Evolutionary conservation across 2,113 vertebrate genomes (phyloP), one percentile per base, ranked within the genome.

Genomic region (Dascyllus trimaculatus): DNA sequence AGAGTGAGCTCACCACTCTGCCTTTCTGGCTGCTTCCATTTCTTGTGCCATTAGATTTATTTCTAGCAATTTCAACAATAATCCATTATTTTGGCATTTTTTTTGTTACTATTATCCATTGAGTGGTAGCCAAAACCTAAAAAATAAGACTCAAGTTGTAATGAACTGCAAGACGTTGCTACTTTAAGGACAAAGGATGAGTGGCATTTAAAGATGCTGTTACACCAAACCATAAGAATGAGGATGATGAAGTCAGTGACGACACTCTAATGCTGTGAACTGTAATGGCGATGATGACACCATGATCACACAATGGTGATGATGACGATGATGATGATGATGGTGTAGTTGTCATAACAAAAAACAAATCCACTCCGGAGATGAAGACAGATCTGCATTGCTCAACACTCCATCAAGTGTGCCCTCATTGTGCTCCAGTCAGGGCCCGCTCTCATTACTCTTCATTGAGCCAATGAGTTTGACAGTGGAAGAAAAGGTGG

Each of bases 341-440:
- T 78, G 78, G 45, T 54, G 69, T 67, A 71, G 80, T 81, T 89
- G 85, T 88, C 85, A 85, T 62, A 80, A 72, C 78, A 81, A 68
- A n/a, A 65, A 80, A 89, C 87, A 91, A 78, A 89, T 75, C 72
- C 62, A 57, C 70, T 57, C 15, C 0, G 46, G 35, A 46, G 89
- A 92, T 92, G 90, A 87, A 92, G 91, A 93, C 43, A 51, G 87
- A 91, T 90, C 82, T 82, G 88, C 89, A 86, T 89, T 85, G 88
- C 92, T 85, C 87, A 85, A 84, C 89, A 91, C 88, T 92, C 90
- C 85, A 93, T 93, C 92, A 92, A 92, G 91, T 85, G 91, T 92
- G 91, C 54, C 82, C 90, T 81, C 84, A 92, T 92, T 93, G 90
- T 93, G 89, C 70, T 84, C 75, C 81, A 91, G 88, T 92, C 89